Evolutionary conservation across 2,113 vertebrate species (phyloP), one percentile per base, ranked within the genome.

Genomic region (Paradoxurus hermaphroditus): DNA sequence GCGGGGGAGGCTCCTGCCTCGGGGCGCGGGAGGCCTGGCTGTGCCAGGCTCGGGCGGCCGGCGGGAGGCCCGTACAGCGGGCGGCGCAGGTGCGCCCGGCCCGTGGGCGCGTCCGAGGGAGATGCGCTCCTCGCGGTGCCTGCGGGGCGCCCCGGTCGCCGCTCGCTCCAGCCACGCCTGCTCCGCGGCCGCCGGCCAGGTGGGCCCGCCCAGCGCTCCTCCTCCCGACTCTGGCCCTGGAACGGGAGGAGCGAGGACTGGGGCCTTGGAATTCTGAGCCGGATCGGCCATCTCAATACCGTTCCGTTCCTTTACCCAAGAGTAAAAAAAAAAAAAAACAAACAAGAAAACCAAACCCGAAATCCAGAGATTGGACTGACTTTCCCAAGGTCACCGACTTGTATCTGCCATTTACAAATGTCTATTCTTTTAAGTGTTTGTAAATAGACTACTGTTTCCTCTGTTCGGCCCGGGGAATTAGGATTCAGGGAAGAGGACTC

Each of bases 381-480:
- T 59, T 73, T 89, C 63, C 73, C 89, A 95, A 94, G 97, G 90
- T 95, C 96, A 91, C 91, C 36, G 91, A 90, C 53, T 92, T 56
- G 83, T 49, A 56, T 18, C 91, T 94, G 85, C 78, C 90, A 9
- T 78, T 91, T 94, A 85, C 78, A 73, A 63, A 86, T 41, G 53
- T 51, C 85, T 89, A 2, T 90, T 92, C 49, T 89, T 94, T 97
- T 53, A 31, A 53, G 79, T 53, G 78, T 82, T 94, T 93, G 94
- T 93, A 92, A 96, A 89, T 89, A 83, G 97, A 44, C 86, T 44
- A 78, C 88, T 91, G 96, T 96, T 87, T 81, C 3, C 72, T 90
- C 56, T 73, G 36, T 83, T 67, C 83, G 78, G 93, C 75, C 75
- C 75, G 87, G 90, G 96, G 96, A 94, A 94, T 98, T 97, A 98